phyloP scores from a whole-genome alignment of 2,888 invertebrate genomes.

The Folsomia manolachei region DNA sequence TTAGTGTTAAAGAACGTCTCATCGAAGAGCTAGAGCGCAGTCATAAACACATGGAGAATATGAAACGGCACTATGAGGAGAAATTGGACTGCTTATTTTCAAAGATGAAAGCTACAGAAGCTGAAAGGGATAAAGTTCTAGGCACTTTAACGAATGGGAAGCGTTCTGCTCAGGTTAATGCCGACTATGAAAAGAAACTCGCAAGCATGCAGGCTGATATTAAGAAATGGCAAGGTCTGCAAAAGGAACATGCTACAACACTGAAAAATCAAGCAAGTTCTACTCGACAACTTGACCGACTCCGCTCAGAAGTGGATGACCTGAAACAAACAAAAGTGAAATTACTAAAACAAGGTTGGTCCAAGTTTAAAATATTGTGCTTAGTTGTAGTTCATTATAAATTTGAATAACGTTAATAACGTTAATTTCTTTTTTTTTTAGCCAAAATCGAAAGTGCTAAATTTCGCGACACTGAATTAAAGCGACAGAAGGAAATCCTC shows the following conservation, averaged over 20 bases:
- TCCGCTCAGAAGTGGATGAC: constrained; percentile 72
- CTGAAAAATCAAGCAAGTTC: constrained; percentile 73
- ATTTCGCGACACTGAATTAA: constrained; percentile 77
- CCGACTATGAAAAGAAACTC: constrained; percentile 25
- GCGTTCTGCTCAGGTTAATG: constrained; percentile 5
- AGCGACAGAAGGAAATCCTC: constrained; percentile 79
- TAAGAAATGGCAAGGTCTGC: constrained; percentile 77
- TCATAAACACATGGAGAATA: constrained; percentile 76
- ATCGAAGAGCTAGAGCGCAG: constrained; percentile 90
- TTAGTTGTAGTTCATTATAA: too few relatives aligned
- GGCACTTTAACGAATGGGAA: constrained; percentile 54
- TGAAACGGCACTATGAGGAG: constrained; percentile 89
- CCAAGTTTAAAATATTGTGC: too few relatives aligned
- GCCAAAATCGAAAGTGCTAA: constrained; percentile 87
- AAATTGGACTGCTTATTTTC: constrained; percentile 78
- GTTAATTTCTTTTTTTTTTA: too few relatives aligned
- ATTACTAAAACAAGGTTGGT: constrained; percentile 83
- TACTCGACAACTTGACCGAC: constrained; percentile 69
- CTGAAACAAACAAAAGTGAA: constrained; percentile 82
- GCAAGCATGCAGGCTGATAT: constrained; percentile 17
- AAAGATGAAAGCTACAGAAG: constrained; percentile 81
- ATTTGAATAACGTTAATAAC: too few relatives aligned
- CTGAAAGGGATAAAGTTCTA: constrained; percentile 85
- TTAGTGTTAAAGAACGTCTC: constrained; percentile 62
- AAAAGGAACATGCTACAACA: constrained; percentile 82